A percentile compares a stretch with the other conserved stretches of the same genome.
phyloP scores from a whole-genome alignment of 2,113 vertebrate genomes.

The Triplophysa siluroides region DNA sequence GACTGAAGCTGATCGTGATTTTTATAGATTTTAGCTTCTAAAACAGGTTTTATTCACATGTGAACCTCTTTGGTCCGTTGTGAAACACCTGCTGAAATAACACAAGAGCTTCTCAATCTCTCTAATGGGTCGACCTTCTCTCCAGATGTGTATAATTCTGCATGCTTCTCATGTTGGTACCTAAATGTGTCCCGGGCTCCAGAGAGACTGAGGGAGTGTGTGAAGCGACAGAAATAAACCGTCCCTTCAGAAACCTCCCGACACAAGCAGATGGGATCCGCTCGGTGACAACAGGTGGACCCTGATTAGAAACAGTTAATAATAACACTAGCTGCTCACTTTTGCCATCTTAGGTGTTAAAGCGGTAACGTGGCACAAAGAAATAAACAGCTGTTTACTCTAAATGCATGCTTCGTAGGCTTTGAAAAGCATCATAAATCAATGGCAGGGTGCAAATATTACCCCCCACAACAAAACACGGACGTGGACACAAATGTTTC shows the following conservation, averaged over 20 bases:
- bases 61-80: not conserved
- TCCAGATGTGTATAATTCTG: slow-evolving; percentile 61
- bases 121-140: not conserved
- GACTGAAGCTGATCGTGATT: not conserved
- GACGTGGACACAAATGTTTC: not conserved
- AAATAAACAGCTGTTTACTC: not conserved
- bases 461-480: not conserved
- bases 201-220: slow-evolving; percentile 63
- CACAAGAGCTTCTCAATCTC: not conserved
- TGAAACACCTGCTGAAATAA: too few relatives aligned
- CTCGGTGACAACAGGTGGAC: slow-evolving; percentile 69
- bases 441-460: not conserved
- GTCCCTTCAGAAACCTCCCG: slow-evolving; percentile 67
- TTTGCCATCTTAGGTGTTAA: not conserved
- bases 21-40: not conserved
- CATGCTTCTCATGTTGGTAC: slow-evolving; percentile 41
- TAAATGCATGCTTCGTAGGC: not conserved
- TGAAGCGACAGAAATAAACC: slow-evolving; percentile 71
- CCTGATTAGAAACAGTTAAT: slow-evolving; percentile 57
- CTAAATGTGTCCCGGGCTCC: slow-evolving; percentile 65
- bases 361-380: not conserved
- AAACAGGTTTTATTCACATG: not conserved
- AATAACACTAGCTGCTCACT: slow-evolving; percentile 63
- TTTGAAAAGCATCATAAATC: not conserved
- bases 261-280: slow-evolving; percentile 40